Evolutionary conservation across 2,113 vertebrate species (phyloP).

Genomic region (Epinephelus fuscoguttatus): DNA sequence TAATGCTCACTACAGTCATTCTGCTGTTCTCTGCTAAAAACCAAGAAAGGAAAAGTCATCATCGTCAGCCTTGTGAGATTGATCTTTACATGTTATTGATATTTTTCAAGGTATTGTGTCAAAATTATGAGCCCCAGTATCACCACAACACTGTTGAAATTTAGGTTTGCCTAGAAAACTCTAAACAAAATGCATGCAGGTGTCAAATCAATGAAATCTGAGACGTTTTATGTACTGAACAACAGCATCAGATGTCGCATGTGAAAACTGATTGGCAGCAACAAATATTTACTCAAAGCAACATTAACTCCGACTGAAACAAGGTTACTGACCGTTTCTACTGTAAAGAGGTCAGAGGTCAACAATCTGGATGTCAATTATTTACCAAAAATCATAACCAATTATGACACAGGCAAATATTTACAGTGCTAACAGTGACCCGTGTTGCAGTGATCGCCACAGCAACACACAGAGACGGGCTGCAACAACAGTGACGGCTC

Average conservation of each 20-base stretch:
- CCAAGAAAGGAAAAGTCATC: no score
- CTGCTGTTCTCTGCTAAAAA: no score
- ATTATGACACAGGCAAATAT: background rate
- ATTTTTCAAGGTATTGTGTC: no score
- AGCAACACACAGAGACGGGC: background rate
- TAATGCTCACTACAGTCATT: no score
- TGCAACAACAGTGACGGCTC: background rate
- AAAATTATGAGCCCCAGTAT: no score
- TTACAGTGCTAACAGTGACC: background rate
- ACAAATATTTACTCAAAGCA: background rate
- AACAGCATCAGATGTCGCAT: background rate
- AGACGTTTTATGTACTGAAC: no score
- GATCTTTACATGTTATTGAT: no score
- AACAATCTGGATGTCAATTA: background rate
- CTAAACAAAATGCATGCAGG: background rate
- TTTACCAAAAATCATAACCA: constrained; percentile 8
- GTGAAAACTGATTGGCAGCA: background rate
- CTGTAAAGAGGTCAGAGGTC: background rate
- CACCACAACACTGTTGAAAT: no score
- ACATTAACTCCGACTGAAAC: background rate
- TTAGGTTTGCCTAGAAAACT: background rate
- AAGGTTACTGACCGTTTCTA: background rate
- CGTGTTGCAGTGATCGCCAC: background rate
- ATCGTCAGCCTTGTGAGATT: no score
- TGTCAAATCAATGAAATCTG: background rate